Evolutionary conservation across 2,797 vertebrate species (phyloP).

Genomic region (Chelonia mydas): DNA sequence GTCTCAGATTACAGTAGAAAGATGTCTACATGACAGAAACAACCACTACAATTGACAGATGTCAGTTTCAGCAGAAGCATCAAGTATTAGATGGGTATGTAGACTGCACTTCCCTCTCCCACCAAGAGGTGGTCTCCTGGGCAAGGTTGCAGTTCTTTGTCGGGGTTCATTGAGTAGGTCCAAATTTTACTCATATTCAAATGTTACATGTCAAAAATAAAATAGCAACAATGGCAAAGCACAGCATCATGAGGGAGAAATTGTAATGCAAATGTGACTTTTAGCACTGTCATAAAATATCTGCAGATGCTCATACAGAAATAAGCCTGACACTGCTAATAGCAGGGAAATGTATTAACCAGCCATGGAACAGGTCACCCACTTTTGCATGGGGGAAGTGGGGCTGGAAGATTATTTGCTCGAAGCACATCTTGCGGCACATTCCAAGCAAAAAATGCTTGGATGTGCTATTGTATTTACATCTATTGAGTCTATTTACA

Average conservation of each 20-base stretch:
- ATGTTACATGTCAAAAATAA: background rate
- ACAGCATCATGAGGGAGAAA: background rate
- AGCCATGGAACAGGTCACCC: background rate
- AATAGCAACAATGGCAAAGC: background rate
- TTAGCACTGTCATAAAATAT: rapidly evolving
- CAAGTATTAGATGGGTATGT: background rate
- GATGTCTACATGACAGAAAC: background rate
- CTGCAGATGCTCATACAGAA: background rate
- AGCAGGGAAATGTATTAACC: background rate
- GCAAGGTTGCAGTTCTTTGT: background rate
- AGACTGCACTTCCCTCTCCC: background rate
- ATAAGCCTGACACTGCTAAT: background rate
- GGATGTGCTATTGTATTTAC: background rate
- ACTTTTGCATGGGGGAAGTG: background rate
- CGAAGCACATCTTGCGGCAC: background rate
- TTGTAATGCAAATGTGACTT: background rate
- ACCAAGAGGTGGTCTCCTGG: background rate
- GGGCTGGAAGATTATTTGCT: background rate
- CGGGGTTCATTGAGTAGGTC: background rate
- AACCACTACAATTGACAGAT: background rate
- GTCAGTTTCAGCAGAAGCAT: background rate
- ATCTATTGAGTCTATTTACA: background rate
- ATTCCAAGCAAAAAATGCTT: background rate
- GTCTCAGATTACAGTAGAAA: background rate
- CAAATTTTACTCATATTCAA: background rate